Conservation (phyloP, 2,888 invertebrate species). For the Neria commutata region DNA sequence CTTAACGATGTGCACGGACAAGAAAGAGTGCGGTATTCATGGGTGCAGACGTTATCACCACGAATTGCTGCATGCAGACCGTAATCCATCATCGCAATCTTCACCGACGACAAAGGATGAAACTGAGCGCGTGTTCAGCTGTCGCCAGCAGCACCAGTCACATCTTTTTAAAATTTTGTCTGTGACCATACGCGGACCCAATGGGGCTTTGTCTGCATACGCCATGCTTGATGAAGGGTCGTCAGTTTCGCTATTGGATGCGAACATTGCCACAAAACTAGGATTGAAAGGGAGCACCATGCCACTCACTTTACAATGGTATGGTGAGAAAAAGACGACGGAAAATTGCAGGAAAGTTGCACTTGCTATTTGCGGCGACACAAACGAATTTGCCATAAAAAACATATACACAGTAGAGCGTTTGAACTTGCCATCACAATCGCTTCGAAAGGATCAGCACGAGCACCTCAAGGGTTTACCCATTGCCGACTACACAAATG, state of each 20-base stretch:
- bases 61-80: background rate
- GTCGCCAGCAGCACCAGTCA: too few relatives aligned
- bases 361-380: background rate
- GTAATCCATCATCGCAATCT: too few relatives aligned
- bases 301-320: slow-evolving; percentile 4
- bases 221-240: background rate
- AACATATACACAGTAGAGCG: background rate
- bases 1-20: background rate
- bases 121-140: background rate
- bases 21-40: too few relatives aligned
- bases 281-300: background rate
- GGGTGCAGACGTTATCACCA: too few relatives aligned
- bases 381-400: background rate
- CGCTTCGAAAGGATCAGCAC: background rate
- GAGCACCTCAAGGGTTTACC: background rate
- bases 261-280: background rate
- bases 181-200: background rate
- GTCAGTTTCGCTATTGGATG: background rate
- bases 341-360: slow-evolving; percentile 10
- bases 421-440: background rate
- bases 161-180: slow-evolving; percentile 3
- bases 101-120: too few relatives aligned
- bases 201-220: too few relatives aligned
- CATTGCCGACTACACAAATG: too few relatives aligned
- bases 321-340: slow-evolving; percentile 19